phyloP scores from a whole-genome alignment of 2,888 invertebrate species.

The Acrobasis repandana region DNA sequence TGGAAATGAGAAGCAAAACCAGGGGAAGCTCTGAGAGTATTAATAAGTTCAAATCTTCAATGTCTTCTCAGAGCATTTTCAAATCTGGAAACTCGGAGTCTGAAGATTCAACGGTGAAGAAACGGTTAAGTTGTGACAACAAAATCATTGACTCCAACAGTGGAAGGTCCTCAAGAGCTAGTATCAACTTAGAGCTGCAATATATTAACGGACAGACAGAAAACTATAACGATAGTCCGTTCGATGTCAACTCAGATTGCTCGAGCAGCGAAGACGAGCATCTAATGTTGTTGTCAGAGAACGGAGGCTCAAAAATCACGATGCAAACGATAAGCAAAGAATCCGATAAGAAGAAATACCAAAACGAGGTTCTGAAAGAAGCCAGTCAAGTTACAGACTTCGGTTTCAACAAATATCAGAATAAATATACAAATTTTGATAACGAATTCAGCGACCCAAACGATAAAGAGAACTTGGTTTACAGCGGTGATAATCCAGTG shows the following conservation, averaged over 20 bases:
- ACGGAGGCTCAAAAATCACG: slow-evolving; percentile 74
- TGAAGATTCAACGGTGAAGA: slow-evolving; percentile 70
- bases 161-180: slow-evolving; percentile 65
- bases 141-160: slow-evolving; percentile 61
- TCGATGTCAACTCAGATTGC: slow-evolving; percentile 67
- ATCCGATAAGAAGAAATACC: slow-evolving; percentile 50
- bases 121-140: slow-evolving; percentile 76
- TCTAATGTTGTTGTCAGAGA: slow-evolving; percentile 71
- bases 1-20: slow-evolving; percentile 51
- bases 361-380: slow-evolving; percentile 70
- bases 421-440: slow-evolving; percentile 74
- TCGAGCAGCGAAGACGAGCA: slow-evolving; percentile 79
- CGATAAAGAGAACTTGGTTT: slow-evolving; percentile 70
- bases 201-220: slow-evolving; percentile 65
- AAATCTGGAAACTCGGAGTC: slow-evolving; percentile 68
- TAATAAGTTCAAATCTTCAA: slow-evolving; percentile 58
- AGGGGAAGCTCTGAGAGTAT: slow-evolving; percentile 65
- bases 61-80: slow-evolving; percentile 66
- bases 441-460: slow-evolving; percentile 76
- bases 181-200: slow-evolving; percentile 69
- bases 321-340: slow-evolving; percentile 68
- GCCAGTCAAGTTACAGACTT: slow-evolving; percentile 63
- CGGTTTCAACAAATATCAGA: slow-evolving; percentile 64
- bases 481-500: slow-evolving; percentile 71
- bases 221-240: slow-evolving; percentile 58